Evolutionary conservation across 2,113 vertebrate genomes (phyloP), one percentile per base, ranked within the genome.

Genomic region (Alligator sinensis): DNA sequence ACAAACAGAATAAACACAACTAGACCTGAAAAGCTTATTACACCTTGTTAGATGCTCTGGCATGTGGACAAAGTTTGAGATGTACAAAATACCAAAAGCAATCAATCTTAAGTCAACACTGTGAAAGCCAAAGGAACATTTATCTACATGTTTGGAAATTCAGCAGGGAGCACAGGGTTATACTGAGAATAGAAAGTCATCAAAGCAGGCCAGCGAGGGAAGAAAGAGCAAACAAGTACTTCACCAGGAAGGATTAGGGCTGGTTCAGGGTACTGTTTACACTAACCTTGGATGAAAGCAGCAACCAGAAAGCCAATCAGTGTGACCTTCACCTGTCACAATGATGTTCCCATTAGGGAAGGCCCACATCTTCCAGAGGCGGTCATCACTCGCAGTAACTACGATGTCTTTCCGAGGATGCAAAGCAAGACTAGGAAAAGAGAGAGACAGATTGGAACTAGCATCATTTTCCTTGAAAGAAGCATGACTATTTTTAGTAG

Each of bases 261-360:
- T 68, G 1, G 5, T 6, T 62, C 77, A 54, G 59, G 86, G 86
- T 12, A 6, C 58, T 82, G 24, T 85, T 47, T 88, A 80, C 61
- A 97, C 98, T 98, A 72, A 98, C 98, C 98, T 98, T 84, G 98
- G 98, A 77, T 98, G 97, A 94, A 98, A 98, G 96, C 98, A 97
- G 97, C 98, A 98, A 78, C 96, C 96, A 0, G 97, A 98, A 80
- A 99, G 92, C 98, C 98, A 98, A n/a, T 98, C 98, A 0, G 96
- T 97, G 95, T 98, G 98, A 5, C 98, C 98, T 57, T 98, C 94
- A 21, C 97, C 98, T 0, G 97, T 98, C 95, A 98, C 81, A 9
- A 98, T 97, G 77, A 98, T 95, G 12, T 97, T 97, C 34, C 98
- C 98, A 19, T 93, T 94, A 3, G 98, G 98, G 57, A 99, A 91